phyloP scores from a whole-genome alignment of 2,888 invertebrate genomes.

The Chloroclysta siterata region DNA sequence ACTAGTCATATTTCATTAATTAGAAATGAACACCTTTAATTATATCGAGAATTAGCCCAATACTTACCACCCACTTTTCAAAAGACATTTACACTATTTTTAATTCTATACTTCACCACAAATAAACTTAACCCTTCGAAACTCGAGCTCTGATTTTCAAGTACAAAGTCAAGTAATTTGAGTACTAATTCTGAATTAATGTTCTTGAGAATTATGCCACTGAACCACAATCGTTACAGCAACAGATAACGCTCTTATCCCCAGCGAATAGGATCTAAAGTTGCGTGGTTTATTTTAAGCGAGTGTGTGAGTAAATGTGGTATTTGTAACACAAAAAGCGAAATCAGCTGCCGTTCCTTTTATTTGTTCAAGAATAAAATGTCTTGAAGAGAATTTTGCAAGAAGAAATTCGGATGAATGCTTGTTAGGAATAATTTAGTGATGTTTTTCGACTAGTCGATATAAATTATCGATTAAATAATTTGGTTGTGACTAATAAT shows the following conservation, averaged over 20 bases:
- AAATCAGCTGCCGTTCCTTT: conserved; percentile 74
- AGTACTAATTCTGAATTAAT: conserved; percentile 47
- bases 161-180: conserved; percentile 49
- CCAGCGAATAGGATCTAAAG: conserved; percentile 11
- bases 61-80: conserved; percentile 32
- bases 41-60: conserved; percentile 29
- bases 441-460: conserved; percentile 39
- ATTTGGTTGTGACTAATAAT: too few relatives aligned
- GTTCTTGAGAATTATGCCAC: conserved; percentile 25
- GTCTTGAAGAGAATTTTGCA: conserved; percentile 74
- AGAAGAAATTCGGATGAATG: conserved; percentile 74
- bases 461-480: conserved; percentile 27
- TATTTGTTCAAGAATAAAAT: conserved; percentile 68
- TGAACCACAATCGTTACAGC: neutral
- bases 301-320: conserved; percentile 14
- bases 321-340: conserved; percentile 50
- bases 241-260: neutral
- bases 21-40: conserved; percentile 37
- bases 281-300: neutral
- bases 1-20: conserved; percentile 19
- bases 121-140: conserved; percentile 41
- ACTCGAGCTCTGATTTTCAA: conserved; percentile 40
- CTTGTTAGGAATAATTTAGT: conserved; percentile 61
- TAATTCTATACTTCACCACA: conserved; percentile 39
- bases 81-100: conserved; percentile 44